Conservation (phyloP, 2,113 vertebrate genomes). For the Neodon shergylaensis region DNA sequence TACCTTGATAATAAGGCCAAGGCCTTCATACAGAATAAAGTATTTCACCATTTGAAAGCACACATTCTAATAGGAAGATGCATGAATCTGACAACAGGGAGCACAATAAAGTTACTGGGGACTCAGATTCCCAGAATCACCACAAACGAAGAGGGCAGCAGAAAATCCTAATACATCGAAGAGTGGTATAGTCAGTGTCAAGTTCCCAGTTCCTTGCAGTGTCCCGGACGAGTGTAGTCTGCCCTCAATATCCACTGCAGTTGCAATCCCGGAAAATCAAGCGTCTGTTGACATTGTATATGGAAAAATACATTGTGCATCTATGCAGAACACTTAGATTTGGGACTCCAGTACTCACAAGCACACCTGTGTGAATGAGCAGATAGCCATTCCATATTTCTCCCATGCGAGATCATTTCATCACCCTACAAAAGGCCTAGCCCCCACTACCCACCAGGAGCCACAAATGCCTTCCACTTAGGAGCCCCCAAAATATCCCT, state of each 20-base stretch:
- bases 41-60: neutral
- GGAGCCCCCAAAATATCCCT: neutral
- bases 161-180: neutral
- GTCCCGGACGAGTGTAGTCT: neutral
- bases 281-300: neutral
- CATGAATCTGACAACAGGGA: neutral
- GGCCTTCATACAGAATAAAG: neutral
- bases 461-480: neutral
- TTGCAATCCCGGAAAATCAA: neutral
- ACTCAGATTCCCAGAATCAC: neutral
- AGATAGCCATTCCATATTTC: neutral
- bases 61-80: neutral
- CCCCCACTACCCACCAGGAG: neutral
- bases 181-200: fast-evolving
- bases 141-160: neutral
- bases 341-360: neutral
- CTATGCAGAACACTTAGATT: neutral
- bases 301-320: neutral
- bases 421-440: neutral
- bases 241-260: neutral
- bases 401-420: neutral
- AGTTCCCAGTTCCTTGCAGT: neutral
- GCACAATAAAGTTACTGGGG: neutral
- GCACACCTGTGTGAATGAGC: neutral
- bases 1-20: conserved; percentile 31